Evolutionary conservation across 2,797 vertebrate species (phyloP).

Genomic region (Parauchenoglanis ngamensis): DNA sequence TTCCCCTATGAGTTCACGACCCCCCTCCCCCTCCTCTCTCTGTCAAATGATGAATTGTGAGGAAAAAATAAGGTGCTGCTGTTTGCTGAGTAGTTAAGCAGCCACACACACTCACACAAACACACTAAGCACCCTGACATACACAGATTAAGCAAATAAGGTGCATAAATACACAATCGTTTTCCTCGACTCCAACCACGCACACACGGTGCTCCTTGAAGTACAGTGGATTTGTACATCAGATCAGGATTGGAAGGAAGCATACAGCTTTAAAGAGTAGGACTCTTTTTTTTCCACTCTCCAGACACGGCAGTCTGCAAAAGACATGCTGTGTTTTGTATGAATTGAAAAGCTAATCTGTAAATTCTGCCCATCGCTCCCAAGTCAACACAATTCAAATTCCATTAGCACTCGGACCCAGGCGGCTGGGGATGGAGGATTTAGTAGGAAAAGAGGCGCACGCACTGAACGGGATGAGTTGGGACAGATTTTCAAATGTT

Average conservation of each 20-base stretch:
- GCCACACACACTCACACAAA: neutral
- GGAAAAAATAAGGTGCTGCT: slow-evolving; percentile 51
- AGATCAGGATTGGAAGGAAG: slow-evolving; percentile 7
- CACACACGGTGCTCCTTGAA: slow-evolving; percentile 7
- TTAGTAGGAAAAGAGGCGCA: neutral
- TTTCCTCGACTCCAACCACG: neutral
- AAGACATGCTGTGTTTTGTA: slow-evolving; percentile 12
- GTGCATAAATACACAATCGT: slow-evolving; percentile 28
- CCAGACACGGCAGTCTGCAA: neutral
- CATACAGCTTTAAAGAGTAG: slow-evolving; percentile 2
- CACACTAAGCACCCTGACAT: slow-evolving; percentile 22
- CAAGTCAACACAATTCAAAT: slow-evolving; percentile 25
- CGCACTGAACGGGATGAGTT: neutral
- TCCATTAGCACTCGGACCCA: slow-evolving; percentile 10
- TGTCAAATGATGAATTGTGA: slow-evolving; percentile 57
- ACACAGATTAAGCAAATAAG: slow-evolving; percentile 43
- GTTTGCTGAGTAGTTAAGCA: slow-evolving; percentile 53
- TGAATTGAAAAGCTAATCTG: slow-evolving; percentile 29
- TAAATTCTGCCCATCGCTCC: slow-evolving; percentile 25
- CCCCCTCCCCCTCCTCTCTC: slow-evolving; percentile 41
- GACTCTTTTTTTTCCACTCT: neutral
- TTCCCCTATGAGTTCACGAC: slow-evolving; percentile 60
- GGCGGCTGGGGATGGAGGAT: neutral
- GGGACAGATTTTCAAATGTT: slow-evolving; percentile 9
- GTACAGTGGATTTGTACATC: slow-evolving; percentile 17